Percentiles rank a stretch among this genome's conserved stretches.
Evolutionary conservation across 2,797 vertebrate genomes (phyloP).

Genomic region (Rhyacichthys aspro): DNA sequence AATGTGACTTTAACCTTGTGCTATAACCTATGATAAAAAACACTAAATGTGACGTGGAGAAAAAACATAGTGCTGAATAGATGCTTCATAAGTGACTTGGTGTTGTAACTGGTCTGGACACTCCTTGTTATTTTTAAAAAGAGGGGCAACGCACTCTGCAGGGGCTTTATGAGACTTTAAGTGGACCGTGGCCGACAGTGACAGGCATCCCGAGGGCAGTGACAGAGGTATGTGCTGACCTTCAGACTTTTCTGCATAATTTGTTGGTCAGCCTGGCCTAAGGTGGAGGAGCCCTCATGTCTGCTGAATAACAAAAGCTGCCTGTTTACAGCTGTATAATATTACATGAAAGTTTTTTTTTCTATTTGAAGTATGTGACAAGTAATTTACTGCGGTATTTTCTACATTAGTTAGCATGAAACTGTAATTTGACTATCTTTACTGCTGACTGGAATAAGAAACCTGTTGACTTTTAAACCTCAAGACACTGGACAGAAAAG

Average conservation of each 20-base stretch:
- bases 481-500: conserved; percentile 51
- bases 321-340: neutral
- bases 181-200: conserved; percentile 45
- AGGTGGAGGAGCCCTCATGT: conserved; percentile 18
- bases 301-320: neutral
- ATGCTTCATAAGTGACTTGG: neutral
- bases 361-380: neutral
- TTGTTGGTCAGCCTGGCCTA: conserved; percentile 34
- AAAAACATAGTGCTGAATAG: conserved; percentile 21
- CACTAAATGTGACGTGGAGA: neutral
- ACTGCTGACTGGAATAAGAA: conserved; percentile 28
- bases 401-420: conserved; percentile 28
- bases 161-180: conserved; percentile 25
- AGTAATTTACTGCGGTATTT: neutral
- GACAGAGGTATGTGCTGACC: conserved; percentile 28
- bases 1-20: conserved; percentile 22
- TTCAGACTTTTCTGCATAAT: conserved; percentile 33
- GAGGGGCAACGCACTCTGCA: conserved; percentile 28
- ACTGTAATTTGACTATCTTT: conserved; percentile 58
- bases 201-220: conserved; percentile 45
- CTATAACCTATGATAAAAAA: conserved; percentile 14
- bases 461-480: conserved; percentile 44
- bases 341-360: too few relatives aligned
- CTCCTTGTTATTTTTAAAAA: conserved; percentile 37
- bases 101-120: conserved; percentile 23